phyloP scores from a whole-genome alignment of 2,888 invertebrate genomes.

The Scrobipalpa costella region DNA sequence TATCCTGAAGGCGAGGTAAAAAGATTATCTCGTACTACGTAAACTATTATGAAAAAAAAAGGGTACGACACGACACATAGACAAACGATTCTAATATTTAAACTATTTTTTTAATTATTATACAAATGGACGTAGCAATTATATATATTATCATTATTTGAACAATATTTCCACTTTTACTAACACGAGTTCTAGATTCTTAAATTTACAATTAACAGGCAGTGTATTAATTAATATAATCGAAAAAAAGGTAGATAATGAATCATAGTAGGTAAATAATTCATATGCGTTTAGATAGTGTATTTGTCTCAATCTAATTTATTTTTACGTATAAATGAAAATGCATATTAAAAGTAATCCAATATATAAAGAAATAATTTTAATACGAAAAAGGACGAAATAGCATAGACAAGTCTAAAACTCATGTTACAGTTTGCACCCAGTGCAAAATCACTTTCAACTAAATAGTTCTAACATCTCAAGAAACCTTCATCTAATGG shows the following conservation, averaged over 20 bases:
- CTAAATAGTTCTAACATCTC: conserved; percentile 43
- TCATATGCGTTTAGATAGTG: background rate
- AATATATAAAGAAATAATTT: background rate
- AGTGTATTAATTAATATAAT: conserved; percentile 24
- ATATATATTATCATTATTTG: conserved; percentile 39
- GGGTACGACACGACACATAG: conserved; percentile 32
- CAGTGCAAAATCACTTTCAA: conserved; percentile 37
- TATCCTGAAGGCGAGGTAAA: conserved; percentile 40
- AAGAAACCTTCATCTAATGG: conserved; percentile 63
- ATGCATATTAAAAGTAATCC: background rate
- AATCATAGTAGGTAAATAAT: background rate
- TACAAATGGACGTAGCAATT: conserved; percentile 71
- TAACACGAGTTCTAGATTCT: conserved; percentile 21
- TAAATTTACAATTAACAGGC: background rate
- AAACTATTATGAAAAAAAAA: conserved; percentile 33
- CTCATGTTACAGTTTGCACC: conserved; percentile 41
- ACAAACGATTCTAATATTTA: conserved; percentile 44
- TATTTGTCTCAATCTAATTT: too few species aligned
- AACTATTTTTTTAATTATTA: conserved; percentile 51
- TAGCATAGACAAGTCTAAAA: conserved; percentile 32
- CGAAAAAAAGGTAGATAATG: background rate
- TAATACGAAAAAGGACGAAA: background rate
- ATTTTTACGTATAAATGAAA: conserved; percentile 1
- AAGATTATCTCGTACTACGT: conserved; percentile 26
- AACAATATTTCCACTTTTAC: conserved; percentile 20